Base-by-base conservation (phyloP, 64 coral and sea anemone genomes). In the Trachythela sp. region DNA sequence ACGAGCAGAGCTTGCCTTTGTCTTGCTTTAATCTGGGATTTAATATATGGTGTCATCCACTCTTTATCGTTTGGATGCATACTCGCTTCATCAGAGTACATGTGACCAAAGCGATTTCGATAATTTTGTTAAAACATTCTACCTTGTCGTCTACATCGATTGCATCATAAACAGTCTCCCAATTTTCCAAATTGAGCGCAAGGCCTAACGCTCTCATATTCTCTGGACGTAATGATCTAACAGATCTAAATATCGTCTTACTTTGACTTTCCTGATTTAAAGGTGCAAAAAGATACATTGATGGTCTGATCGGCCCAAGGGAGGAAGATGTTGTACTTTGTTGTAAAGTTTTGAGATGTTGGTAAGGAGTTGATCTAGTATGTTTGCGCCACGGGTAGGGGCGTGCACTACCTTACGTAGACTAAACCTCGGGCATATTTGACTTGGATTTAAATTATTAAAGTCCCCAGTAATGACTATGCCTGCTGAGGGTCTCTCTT, bases 391-490 rank as follows among this genome's bases (percentile, higher is more conserved):
- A 22, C 85, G n/a, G 34, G 51, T 85, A 14, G 40, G 84, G 49
- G 49, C 49, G 49, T 52, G 49, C 20, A 52, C 49, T 52, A 52
- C 13, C 20, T 52, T 52, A 48, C 84, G 84, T 43, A 45, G 36
- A 22, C 40, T 48, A n/a, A 85, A 85, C 37, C 39, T 85, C 39
- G 36, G 86, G 32, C 84, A 91, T 24, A 86, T 54, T 35, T 31
- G 15, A 1, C 39, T 77, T 24, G 86, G 58, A 37, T 84, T 71
- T 8, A 92, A 76, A 24, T 92, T 43, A 35, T 92, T 92, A 41
- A 88, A 92, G 36, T 88, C 72, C 22, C 91, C 91, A 71, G 84
- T 50, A 54, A 92, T 48, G 1, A 88, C 10, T 29, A 92, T 88
- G 38, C 91, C 91, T 20, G 91, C 86, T 32, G 91, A 92, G 31